Evolutionary conservation across 2,113 vertebrate genomes (phyloP).

Genomic region (Phalacrocorax aristotelis): DNA sequence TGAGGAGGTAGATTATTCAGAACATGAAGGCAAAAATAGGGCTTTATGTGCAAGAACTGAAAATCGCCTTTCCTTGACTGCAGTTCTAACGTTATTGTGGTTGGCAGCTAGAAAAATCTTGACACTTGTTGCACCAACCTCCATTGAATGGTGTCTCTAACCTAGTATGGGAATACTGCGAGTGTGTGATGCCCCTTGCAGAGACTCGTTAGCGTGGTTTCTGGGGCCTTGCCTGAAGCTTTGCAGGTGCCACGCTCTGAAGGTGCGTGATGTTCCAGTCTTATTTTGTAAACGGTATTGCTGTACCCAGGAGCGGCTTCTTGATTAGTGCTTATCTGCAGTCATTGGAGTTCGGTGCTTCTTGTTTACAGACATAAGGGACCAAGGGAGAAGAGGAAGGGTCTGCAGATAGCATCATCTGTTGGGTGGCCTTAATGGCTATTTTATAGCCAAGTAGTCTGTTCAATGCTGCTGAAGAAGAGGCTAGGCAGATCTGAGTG

Average conservation of each 20-base stretch:
- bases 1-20: neutral
- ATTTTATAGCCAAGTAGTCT: neutral
- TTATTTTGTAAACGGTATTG: neutral
- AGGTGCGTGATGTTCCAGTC: neutral
- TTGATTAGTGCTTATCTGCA: neutral
- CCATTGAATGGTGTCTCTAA: neutral
- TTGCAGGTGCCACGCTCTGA: neutral
- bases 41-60: neutral
- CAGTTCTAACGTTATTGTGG: neutral
- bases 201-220: accelerated
- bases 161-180: neutral
- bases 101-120: neutral
- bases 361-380: neutral
- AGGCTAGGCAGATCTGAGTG: neutral
- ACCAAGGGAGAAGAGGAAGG: neutral
- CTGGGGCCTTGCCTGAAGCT: neutral
- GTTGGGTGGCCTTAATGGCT: neutral
- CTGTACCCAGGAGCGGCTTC: neutral
- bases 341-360: neutral
- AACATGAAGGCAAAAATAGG: neutral
- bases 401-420: neutral
- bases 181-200: too few species aligned
- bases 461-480: neutral
- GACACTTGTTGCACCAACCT: neutral
- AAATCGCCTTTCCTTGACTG: neutral